These are phyloP conservation scores for Euthynnus affinis DNA, from an alignment of 2,797 vertebrate species.

Conservation along the genomic window DNA sequence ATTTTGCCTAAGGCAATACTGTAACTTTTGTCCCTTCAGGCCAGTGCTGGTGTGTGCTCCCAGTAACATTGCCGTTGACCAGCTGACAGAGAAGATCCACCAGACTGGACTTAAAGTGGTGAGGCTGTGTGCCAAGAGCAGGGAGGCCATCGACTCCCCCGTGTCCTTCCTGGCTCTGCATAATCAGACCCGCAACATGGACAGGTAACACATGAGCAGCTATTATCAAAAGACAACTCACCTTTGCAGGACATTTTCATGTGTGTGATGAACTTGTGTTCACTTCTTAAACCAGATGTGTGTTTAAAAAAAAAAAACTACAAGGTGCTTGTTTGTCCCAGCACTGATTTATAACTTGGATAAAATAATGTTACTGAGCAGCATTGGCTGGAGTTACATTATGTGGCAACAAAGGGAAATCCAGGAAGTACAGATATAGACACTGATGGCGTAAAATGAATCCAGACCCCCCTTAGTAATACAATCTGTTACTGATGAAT, in stretches of 20 bases:
- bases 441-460: background rate
- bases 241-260: background rate
- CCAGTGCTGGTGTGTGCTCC: conserved; percentile 96
- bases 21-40: conserved; percentile 70
- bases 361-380: background rate
- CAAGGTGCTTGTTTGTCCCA: background rate
- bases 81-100: conserved; percentile 97
- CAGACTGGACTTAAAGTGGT: conserved; percentile 96
- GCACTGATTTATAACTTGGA: background rate
- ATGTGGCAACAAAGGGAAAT: background rate
- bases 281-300: background rate
- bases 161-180: conserved; percentile 96
- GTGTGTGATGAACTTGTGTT: background rate
- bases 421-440: background rate
- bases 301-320: background rate
- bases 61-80: conserved; percentile 96
- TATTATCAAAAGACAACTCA: background rate
- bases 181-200: conserved; percentile 98
- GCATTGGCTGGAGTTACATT: background rate
- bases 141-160: conserved; percentile 95
- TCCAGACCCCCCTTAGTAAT: background rate
- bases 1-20: background rate
- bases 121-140: conserved; percentile 94
- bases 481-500: background rate
- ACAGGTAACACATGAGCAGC: conserved; percentile 84